phyloP scores from a whole-genome alignment of 2,888 invertebrate species.

The Candidula unifasciata region DNA sequence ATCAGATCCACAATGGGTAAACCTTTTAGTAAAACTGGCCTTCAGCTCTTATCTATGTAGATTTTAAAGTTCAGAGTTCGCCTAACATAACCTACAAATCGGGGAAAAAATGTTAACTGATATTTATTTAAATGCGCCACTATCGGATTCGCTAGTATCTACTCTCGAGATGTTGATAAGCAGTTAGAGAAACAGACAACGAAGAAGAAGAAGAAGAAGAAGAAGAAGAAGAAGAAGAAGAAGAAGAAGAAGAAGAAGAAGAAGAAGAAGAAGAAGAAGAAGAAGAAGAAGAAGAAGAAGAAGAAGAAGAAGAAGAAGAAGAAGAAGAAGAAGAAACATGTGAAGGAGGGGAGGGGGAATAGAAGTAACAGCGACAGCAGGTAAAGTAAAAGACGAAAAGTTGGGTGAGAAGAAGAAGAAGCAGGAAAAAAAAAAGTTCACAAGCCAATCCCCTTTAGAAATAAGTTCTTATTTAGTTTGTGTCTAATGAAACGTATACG shows the following conservation, averaged over 20 bases:
- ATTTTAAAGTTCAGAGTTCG: too few relatives aligned
- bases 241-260: neutral
- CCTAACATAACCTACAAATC: too few relatives aligned
- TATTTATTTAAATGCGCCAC: too few relatives aligned
- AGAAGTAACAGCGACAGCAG: neutral
- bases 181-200: too few relatives aligned
- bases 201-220: neutral
- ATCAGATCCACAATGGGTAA: too few relatives aligned
- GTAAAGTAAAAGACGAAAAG: neutral
- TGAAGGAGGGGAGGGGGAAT: neutral
- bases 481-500: neutral
- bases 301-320: conserved; percentile 28
- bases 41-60: too few relatives aligned
- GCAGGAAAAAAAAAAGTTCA: neutral
- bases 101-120: too few relatives aligned
- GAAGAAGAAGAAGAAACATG: conserved; percentile 9
- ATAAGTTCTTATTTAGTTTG: neutral
- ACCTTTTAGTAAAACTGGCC: too few relatives aligned
- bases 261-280: neutral
- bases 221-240: neutral
- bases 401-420: neutral
- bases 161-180: too few relatives aligned
- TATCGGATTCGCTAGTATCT: too few relatives aligned
- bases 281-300: neutral
- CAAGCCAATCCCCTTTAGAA: neutral